Evolutionary conservation across 2,888 invertebrate genomes (phyloP).

Genomic region (Nemotelus nigrinus): DNA sequence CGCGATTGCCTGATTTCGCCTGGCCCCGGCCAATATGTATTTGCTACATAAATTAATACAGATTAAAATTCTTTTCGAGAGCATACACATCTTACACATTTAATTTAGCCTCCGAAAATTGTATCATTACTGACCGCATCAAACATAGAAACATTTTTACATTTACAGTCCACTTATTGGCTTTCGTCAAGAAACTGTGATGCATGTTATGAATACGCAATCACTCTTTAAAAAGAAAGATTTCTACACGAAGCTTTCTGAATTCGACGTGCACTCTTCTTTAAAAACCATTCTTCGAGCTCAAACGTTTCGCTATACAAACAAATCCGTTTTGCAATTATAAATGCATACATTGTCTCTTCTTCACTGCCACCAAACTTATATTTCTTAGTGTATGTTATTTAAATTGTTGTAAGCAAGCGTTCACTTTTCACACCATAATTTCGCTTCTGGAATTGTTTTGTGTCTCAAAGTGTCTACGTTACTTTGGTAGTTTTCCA

Average conservation of each 20-base stretch:
- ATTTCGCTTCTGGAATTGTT: conserved; percentile 5
- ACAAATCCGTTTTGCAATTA: too few species aligned
- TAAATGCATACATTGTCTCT: too few species aligned
- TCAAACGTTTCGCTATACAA: too few species aligned
- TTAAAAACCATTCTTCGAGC: background rate
- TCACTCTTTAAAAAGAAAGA: background rate
- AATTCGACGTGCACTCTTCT: background rate
- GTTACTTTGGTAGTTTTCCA: background rate
- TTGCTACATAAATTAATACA: too few species aligned
- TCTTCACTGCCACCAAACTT: too few species aligned
- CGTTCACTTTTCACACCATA: conserved; percentile 5
- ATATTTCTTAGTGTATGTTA: background rate
- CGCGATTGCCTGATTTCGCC: too few species aligned
- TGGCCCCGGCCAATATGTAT: too few species aligned
- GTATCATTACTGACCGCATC: too few species aligned
- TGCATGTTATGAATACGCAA: background rate
- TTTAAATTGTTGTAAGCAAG: background rate
- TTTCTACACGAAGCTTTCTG: background rate
- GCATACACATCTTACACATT: too few species aligned
- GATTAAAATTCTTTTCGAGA: too few species aligned
- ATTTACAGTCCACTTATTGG: background rate
- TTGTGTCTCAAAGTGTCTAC: background rate
- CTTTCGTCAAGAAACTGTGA: background rate
- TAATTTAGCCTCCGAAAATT: too few species aligned
- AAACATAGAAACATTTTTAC: too few species aligned